These are phyloP conservation scores for Myotis vivesi DNA, from an alignment of 2,797 vertebrate species.

Conservation along the genomic window DNA sequence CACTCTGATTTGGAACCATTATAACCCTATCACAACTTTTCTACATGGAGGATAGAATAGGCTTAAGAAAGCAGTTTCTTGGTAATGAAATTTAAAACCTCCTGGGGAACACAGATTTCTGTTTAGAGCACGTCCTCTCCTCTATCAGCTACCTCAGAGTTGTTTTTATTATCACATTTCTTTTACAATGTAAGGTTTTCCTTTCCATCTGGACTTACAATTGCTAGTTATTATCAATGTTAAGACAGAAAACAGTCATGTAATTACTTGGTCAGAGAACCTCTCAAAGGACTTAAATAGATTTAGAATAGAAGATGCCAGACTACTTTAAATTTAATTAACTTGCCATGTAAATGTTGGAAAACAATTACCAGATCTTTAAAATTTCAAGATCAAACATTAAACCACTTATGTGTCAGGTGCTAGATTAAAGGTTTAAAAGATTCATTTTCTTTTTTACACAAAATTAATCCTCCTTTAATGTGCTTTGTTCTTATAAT, in stretches of 20 bases:
- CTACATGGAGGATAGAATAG: neutral
- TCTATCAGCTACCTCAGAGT: neutral
- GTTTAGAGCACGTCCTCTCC: neutral
- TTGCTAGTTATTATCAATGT: constrained; percentile 61
- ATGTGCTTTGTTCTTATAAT: constrained; percentile 12
- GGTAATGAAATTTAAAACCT: constrained; percentile 5
- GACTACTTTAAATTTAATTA: constrained; percentile 38
- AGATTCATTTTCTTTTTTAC: constrained; percentile 13
- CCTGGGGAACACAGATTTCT: neutral
- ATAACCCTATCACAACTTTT: neutral
- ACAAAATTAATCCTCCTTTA: constrained; percentile 9
- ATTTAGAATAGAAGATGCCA: constrained; percentile 54
- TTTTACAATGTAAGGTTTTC: constrained; percentile 7
- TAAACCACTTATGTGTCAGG: too few relatives aligned
- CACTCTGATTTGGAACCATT: constrained; percentile 15
- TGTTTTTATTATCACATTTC: neutral
- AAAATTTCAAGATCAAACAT: constrained; percentile 67
- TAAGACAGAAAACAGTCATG: constrained; percentile 59
- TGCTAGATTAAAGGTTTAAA: constrained; percentile 48
- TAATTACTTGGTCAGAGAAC: constrained; percentile 61
- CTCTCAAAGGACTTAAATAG: constrained; percentile 62
- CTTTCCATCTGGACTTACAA: constrained; percentile 19
- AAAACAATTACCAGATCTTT: constrained; percentile 64
- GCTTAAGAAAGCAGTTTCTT: neutral
- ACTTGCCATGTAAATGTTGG: constrained; percentile 62